These are phyloP conservation scores for Lithophane ornitopus DNA, from an alignment of 2,888 invertebrate species.

Conservation along the genomic window DNA sequence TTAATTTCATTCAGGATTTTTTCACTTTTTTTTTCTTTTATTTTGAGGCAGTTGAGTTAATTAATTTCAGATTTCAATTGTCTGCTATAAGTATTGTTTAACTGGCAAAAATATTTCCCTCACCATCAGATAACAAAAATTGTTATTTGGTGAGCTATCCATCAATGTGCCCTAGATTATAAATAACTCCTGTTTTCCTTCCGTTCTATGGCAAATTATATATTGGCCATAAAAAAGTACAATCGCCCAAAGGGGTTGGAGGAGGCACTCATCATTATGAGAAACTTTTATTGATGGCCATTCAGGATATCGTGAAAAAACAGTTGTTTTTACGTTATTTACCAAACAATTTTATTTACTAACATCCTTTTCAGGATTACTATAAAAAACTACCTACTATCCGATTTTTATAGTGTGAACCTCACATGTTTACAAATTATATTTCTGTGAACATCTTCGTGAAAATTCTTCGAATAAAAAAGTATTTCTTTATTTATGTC, in stretches of 20 bases:
- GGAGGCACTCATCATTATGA: neutral
- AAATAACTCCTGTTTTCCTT: neutral
- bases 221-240: neutral
- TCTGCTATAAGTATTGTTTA: neutral
- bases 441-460: neutral
- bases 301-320: neutral
- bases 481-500: slow-evolving; percentile 21
- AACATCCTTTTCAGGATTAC: neutral
- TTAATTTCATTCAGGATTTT: neutral
- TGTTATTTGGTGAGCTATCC: neutral
- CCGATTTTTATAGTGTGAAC: neutral
- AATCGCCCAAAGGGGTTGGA: no score
- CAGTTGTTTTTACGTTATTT: neutral
- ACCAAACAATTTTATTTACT: neutral
- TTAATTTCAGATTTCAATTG: neutral
- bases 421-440: neutral
- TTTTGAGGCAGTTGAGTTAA: neutral
- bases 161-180: neutral
- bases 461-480: slow-evolving; percentile 9
- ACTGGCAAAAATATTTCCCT: neutral
- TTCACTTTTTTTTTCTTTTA: neutral
- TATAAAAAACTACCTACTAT: neutral
- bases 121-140: neutral
- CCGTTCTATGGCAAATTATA: neutral
- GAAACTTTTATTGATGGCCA: no score